Evolutionary conservation across 2,888 invertebrate species (phyloP).

Genomic region (Parapristionchus giblindavisi): DNA sequence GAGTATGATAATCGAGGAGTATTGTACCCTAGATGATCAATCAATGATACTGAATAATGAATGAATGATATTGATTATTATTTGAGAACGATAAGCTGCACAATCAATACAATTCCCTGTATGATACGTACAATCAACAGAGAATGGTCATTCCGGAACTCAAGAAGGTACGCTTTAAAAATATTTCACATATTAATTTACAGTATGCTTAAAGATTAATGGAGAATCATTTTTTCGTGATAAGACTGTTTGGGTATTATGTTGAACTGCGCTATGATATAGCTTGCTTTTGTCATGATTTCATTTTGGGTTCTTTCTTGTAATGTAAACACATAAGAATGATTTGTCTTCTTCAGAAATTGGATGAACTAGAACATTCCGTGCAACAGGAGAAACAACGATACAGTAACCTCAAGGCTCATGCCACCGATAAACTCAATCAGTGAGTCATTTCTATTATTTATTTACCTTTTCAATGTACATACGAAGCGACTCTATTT

Average conservation of each 20-base stretch:
- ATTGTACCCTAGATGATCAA: background rate
- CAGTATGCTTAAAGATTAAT: no score
- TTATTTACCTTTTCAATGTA: no score
- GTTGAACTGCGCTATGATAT: no score
- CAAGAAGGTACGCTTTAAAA: constrained; percentile 12
- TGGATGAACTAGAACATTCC: background rate
- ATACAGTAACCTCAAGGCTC: background rate
- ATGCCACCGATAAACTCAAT: constrained; percentile 21
- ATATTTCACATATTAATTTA: no score
- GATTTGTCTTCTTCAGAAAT: background rate
- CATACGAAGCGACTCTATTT: no score
- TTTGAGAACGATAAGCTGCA: constrained; percentile 28
- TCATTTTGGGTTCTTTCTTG: background rate
- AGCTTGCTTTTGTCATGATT: background rate
- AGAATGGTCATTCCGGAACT: background rate
- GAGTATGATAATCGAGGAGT: background rate
- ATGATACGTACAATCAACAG: constrained; percentile 22
- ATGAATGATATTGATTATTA: background rate
- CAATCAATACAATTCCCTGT: constrained; percentile 15
- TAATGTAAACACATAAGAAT: background rate
- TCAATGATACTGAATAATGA: background rate
- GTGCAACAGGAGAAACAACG: background rate
- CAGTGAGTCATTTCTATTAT: constrained; percentile 10
- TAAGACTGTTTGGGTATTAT: no score
- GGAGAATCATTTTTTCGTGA: no score